Conservation (phyloP, 2,888 invertebrate genomes). For the Cephus sareptanus region DNA sequence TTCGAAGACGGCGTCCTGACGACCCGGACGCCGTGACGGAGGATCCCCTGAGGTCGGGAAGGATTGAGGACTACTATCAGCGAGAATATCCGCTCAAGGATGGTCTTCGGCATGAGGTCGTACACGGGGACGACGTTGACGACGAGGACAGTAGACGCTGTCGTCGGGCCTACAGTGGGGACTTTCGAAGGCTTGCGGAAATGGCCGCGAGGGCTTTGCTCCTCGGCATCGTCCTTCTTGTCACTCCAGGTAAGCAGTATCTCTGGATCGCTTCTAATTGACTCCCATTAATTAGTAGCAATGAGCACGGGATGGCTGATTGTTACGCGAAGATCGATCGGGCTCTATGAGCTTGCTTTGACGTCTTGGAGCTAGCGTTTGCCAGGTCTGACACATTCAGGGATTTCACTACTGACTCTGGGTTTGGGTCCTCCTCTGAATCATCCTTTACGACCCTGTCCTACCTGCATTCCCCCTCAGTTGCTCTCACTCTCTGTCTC, state of each 20-base stretch:
- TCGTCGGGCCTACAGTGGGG: slow-evolving; percentile 52
- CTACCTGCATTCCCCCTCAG: too few relatives aligned
- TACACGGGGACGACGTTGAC: slow-evolving; percentile 26
- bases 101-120: slow-evolving; percentile 13
- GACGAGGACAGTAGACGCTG: slow-evolving; percentile 42
- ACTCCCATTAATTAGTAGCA: too few relatives aligned
- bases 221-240: slow-evolving; percentile 60
- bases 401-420: too few relatives aligned
- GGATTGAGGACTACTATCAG: slow-evolving; percentile 21
- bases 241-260: slow-evolving; percentile 55
- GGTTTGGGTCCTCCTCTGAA: too few relatives aligned
- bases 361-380: too few relatives aligned
- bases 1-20: slow-evolving; percentile 28
- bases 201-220: slow-evolving; percentile 58
- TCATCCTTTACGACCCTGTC: too few relatives aligned
- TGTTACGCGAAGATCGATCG: too few relatives aligned
- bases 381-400: too few relatives aligned
- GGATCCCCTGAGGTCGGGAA: slow-evolving; percentile 37
- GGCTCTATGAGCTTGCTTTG: too few relatives aligned
- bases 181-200: slow-evolving; percentile 56
- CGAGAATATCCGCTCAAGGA: slow-evolving; percentile 11
- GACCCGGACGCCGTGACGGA: slow-evolving; percentile 35
- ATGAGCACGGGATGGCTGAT: too few relatives aligned
- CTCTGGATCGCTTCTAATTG: neutral
- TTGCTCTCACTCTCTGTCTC: too few relatives aligned